Percentiles rank a stretch among this genome's conserved stretches.
phyloP scores from a whole-genome alignment of 2,113 vertebrate species.

The Scophthalmus maximus region DNA sequence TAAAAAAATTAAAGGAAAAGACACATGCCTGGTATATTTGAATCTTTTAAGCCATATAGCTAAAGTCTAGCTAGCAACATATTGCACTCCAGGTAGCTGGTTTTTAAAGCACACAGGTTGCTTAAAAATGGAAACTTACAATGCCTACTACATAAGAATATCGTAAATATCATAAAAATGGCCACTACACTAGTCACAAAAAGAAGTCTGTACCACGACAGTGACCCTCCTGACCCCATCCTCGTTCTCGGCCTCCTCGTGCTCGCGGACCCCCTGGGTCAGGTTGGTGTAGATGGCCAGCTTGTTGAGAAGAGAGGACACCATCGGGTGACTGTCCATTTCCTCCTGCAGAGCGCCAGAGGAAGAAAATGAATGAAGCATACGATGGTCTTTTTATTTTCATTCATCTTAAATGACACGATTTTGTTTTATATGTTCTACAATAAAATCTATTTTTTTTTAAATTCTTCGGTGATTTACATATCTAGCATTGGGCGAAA shows the following conservation, averaged over 20 bases:
- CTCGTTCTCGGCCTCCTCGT: constrained; percentile 87
- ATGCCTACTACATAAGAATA: too few relatives aligned
- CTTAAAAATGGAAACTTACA: background rate
- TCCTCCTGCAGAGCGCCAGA: constrained; percentile 85
- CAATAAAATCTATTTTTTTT: background rate
- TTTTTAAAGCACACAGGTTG: background rate
- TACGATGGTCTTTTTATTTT: background rate
- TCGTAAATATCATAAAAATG: background rate
- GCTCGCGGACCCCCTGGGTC: constrained; percentile 93
- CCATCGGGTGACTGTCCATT: constrained; percentile 98
- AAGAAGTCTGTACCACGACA: constrained; percentile 61
- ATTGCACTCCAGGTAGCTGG: background rate
- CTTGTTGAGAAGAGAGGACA: constrained; percentile 95
- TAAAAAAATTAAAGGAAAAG: background rate
- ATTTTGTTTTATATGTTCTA: background rate
- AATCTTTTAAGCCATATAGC: too few relatives aligned
- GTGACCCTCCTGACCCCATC: constrained; percentile 85
- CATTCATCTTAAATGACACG: background rate
- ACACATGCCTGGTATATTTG: background rate
- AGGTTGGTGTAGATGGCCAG: constrained; percentile 97
- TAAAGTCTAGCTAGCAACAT: background rate
- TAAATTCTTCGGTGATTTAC: background rate
- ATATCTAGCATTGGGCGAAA: background rate
- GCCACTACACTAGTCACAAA: background rate
- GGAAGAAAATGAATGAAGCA: background rate